Evolutionary conservation across 2,888 invertebrate species (phyloP), one percentile per base, ranked within the genome.

Genomic region (Pandemis corylana): DNA sequence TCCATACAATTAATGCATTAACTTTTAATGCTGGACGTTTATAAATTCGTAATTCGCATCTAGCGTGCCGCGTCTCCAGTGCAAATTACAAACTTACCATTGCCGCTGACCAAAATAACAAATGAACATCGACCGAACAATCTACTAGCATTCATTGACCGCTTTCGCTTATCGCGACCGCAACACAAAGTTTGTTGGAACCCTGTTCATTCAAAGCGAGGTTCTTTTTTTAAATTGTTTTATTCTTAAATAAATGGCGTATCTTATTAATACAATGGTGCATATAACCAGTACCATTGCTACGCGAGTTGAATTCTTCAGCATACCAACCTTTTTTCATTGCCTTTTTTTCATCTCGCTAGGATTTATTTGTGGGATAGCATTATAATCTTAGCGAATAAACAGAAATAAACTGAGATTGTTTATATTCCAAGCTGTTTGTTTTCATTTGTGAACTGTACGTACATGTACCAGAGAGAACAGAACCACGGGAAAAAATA

Each of bases 211-310:
- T 64, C 73, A 64, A 62, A 28, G 42, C 41, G 67, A 53, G 67
- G 67, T 67, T 53, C 67, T 41, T 42, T 67, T 67, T 67, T 53
- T 67, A 7, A 5, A n/a, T 56, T 53, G 7, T 67, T 46, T 69
- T 69, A 56, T 61, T 65, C 61, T 69, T 42, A 69, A 69, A 73
- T 73, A 74, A 74, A 74, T 65, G 69, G 69, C 69, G 61, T 66
- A 74, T 66, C 74, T 59, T 74, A 70, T 74, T 74, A 74, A 74
- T 70, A 74, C 74, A 74, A 74, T 74, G 69, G 74, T 74, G 28
- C 28, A 36, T 36, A 74, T 66, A 74, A 74, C 74, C 74, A 49
- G 73, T 66, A 70, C 51, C 74, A 74, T 61, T 74, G 74, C 69
- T 51, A 74, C 61, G 51, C 49, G 72, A 28, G 65, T 66, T 20